Conservation (phyloP, 1,140 invertebrate genomes). For the Diplogasteroides magnus region DNA sequence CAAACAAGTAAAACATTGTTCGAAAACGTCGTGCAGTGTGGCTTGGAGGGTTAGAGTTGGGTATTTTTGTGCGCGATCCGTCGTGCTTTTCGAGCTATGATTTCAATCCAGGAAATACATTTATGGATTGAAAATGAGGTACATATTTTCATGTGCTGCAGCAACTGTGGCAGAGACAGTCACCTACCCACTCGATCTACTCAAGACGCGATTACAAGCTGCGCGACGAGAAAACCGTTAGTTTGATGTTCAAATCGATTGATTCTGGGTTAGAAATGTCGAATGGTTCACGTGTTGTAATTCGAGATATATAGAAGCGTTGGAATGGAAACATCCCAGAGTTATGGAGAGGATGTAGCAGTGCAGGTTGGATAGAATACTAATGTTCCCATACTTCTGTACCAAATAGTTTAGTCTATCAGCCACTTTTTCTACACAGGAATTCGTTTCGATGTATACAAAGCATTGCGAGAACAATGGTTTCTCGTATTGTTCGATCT, state of each 20-base stretch:
- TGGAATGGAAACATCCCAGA: not conserved
- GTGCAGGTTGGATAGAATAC: not conserved
- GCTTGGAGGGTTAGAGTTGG: too few species aligned
- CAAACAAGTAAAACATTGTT: too few species aligned
- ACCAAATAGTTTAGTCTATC: not conserved
- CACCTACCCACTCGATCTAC: conserved; percentile 71
- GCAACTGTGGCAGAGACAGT: conserved; percentile 72
- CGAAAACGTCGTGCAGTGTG: too few species aligned
- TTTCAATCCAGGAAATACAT: too few species aligned
- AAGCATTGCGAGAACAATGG: conserved; percentile 59
- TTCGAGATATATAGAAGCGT: not conserved
- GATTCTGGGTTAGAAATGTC: not conserved
- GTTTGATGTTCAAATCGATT: not conserved
- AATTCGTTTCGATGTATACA: conserved; percentile 62
- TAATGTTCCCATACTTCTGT: not conserved
- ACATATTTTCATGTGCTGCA: conserved; percentile 67
- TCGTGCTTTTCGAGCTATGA: too few species aligned
- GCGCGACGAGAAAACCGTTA: not conserved
- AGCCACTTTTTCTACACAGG: conserved; percentile 68
- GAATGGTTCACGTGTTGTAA: too few species aligned
- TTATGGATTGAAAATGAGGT: too few species aligned
- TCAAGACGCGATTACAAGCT: not conserved
- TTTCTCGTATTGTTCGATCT: conserved; percentile 54
- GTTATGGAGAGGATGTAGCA: not conserved
- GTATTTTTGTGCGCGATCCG: too few species aligned